Evolutionary conservation across 1,140 invertebrate species (phyloP), one percentile per base, ranked within the genome.

Genomic region (Drosophila fuyamai): DNA sequence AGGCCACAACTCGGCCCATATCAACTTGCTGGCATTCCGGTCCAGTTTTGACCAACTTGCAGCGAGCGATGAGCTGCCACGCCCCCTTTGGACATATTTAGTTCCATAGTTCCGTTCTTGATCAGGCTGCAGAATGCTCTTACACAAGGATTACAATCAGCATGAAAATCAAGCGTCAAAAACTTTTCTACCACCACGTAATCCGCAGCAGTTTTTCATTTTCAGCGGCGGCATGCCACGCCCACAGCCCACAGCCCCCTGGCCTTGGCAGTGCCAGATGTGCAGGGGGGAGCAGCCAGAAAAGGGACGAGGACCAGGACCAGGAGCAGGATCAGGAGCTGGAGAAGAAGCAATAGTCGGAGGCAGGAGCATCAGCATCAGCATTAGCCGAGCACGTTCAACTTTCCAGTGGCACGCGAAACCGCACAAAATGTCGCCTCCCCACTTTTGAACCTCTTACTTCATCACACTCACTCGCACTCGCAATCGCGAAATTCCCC

Each of bases 111-210:
- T 14, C 5, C 51, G 60, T 54, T 41, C 76, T 50, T 57, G 67
- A 44, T 67, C 53, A 23, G 58, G 54, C 62, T 66, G 53, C 29
- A 41, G 44, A 23, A 38, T 16, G 41, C 50, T 56, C 57, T 27
- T 16, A 43, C 58, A 50, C 60, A 75, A 47, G 74, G 83, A 86
- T 88, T 79, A 75, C 80, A 82, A 81, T 88, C 83, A 88, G 67
- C 79, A 88, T 88, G 75, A 86, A 82, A 86, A 86, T 86, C 70
- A 86, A 86, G 83, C 82, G 66, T 70, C 62, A 79, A 73, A 86
- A 86, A 68, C 27, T 82, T 81, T 83, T 65, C 23, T 68, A 57
- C 58, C 57, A 32, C 55, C 60, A 81, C 78, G 71, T 80, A 81
- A 79, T 74, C 75, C 71, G 46, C 67, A 70, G 57, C 72, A 63